These are phyloP conservation scores for Venustoraphidia nigricollis DNA, from an alignment of 2,888 invertebrate genomes.

Conservation along the genomic window DNA sequence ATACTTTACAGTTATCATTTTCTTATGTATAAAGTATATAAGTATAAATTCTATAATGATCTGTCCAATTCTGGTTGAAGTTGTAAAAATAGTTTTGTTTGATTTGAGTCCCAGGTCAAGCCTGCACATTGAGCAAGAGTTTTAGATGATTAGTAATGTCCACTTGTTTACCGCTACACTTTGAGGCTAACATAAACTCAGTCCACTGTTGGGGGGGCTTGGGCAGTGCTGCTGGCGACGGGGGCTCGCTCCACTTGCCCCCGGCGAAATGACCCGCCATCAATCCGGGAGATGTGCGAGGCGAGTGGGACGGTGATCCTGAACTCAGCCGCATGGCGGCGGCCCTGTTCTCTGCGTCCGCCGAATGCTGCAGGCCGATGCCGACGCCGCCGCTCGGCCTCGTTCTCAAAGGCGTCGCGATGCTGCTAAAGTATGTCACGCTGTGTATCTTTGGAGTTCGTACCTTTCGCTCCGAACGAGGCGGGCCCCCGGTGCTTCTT, in stretches of 20 bases:
- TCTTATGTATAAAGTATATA: constrained; percentile 2
- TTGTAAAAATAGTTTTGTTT: constrained; percentile 5
- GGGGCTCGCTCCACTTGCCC: constrained; percentile 54
- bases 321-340: constrained; percentile 2
- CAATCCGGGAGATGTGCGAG: constrained; percentile 23
- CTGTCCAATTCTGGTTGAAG: not conserved
- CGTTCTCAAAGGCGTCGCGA: constrained; percentile 7
- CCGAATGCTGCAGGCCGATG: not conserved
- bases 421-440: constrained; percentile 5
- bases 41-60: constrained; percentile 6
- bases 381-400: not conserved
- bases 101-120: constrained; percentile 20
- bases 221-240: constrained; percentile 54
- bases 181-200: constrained; percentile 39
- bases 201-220: constrained; percentile 61
- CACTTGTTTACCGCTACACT: constrained; percentile 25
- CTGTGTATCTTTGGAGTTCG: constrained; percentile 3
- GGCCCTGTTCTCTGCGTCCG: not conserved
- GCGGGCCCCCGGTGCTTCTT: not conserved
- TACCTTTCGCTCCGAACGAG: constrained; percentile 2
- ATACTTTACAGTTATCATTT: not conserved
- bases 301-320: constrained; percentile 5
- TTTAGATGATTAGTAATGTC: constrained; percentile 25
- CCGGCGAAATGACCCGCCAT: constrained; percentile 42
- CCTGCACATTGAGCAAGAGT: constrained; percentile 28